Conservation (phyloP, 2,888 invertebrate genomes). For the Hirtodrosophila trivittata region DNA sequence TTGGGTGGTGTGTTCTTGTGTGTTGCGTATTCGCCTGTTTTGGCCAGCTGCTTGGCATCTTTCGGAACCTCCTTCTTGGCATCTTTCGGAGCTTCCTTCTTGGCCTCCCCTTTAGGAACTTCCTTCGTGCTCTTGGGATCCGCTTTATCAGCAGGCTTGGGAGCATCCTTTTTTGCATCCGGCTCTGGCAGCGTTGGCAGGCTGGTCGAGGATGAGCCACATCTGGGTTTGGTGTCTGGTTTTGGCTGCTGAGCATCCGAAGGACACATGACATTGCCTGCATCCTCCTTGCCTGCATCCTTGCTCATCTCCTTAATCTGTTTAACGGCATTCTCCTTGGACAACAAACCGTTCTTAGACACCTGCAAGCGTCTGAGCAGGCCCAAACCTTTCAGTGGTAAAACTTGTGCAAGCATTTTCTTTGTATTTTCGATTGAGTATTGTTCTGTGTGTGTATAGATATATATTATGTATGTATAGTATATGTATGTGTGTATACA, state of each 20-base stretch:
- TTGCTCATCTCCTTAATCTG: background rate
- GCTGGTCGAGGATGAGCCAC: too few relatives aligned
- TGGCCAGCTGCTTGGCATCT: background rate
- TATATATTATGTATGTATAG: background rate
- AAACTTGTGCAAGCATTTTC: constrained; percentile 13
- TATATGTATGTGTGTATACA: too few relatives aligned
- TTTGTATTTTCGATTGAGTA: background rate
- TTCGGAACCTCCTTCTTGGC: background rate
- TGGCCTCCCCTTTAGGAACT: too few relatives aligned
- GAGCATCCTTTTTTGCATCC: too few relatives aligned
- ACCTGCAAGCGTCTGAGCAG: background rate
- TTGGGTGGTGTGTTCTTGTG: constrained; percentile 81
- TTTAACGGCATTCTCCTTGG: background rate
- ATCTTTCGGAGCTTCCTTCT: background rate
- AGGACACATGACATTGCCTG: too few relatives aligned
- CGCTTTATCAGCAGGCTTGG: too few relatives aligned
- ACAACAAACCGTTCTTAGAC: background rate
- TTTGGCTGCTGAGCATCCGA: too few relatives aligned
- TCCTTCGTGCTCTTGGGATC: too few relatives aligned
- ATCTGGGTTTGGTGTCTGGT: too few relatives aligned
- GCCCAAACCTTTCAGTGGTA: background rate
- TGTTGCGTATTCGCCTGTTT: background rate
- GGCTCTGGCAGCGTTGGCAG: too few relatives aligned
- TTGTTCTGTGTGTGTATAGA: background rate
- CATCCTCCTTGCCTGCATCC: background rate